Evolutionary conservation across 2,888 invertebrate genomes (phyloP).

Genomic region (Agriopis leucophaearia): DNA sequence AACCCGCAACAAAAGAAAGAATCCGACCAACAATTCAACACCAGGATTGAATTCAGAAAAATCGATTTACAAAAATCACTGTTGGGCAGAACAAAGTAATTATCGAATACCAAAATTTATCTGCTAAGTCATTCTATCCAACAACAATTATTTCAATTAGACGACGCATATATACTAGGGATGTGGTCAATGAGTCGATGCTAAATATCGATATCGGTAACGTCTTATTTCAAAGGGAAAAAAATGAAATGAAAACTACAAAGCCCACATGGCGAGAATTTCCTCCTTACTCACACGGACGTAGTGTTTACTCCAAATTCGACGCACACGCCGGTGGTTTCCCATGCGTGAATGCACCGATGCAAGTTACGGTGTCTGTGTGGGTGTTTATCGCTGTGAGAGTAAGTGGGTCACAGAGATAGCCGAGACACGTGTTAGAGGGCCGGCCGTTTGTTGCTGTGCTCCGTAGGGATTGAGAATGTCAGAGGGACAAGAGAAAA

Average conservation of each 20-base stretch:
- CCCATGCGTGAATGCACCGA: slow-evolving; percentile 58
- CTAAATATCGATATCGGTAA: not conserved
- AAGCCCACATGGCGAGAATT: slow-evolving; percentile 44
- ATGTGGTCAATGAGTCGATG: not conserved
- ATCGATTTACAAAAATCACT: no score
- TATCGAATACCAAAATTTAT: no score
- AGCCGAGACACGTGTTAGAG: slow-evolving; percentile 83
- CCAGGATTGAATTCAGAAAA: no score
- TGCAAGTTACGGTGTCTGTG: slow-evolving; percentile 56
- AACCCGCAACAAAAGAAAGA: no score
- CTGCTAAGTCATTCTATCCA: no score
- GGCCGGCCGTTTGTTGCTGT: slow-evolving; percentile 75
- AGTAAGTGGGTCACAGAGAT: slow-evolving; percentile 84
- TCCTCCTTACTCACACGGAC: slow-evolving; percentile 57
- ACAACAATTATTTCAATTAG: no score
- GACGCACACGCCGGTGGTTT: slow-evolving; percentile 52
- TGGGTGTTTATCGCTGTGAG: slow-evolving; percentile 59
- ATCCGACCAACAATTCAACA: no score
- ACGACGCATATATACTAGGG: not conserved
- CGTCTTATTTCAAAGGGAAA: not conserved
- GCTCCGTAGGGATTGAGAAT: slow-evolving; percentile 31
- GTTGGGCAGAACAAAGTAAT: no score
- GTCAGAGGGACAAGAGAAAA: not conserved
- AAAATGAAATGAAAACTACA: slow-evolving; percentile 33
- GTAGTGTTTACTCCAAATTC: slow-evolving; percentile 64